Conservation (phyloP, 1,140 invertebrate genomes). For the Aphelenchoides fujianensis region DNA sequence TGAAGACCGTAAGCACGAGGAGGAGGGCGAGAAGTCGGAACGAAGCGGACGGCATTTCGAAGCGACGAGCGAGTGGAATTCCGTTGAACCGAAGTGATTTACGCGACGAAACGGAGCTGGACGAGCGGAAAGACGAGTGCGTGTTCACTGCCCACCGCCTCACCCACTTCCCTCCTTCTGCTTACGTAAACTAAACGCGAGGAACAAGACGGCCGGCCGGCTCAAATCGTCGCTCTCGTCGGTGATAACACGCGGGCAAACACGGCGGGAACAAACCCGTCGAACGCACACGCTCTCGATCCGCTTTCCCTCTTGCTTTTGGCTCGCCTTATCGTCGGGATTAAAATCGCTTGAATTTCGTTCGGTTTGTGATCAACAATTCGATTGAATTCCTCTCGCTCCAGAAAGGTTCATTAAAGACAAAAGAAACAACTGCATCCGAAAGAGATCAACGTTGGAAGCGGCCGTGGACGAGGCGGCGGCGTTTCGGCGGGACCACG, state of each 20-base stretch:
- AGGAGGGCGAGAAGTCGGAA: background rate
- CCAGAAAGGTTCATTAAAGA: background rate
- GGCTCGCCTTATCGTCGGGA: background rate
- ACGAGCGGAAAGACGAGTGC: no score
- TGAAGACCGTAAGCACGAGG: background rate
- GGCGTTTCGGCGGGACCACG: background rate
- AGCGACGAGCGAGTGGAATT: background rate
- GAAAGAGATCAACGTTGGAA: background rate
- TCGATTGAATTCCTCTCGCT: background rate
- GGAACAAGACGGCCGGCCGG: no score
- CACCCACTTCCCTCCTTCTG: background rate
- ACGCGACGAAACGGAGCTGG: background rate
- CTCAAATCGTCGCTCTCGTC: background rate
- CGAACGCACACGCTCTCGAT: background rate
- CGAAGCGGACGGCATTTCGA: background rate
- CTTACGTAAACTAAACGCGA: background rate
- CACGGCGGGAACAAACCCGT: background rate
- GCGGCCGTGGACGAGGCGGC: background rate
- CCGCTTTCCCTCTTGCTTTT: background rate
- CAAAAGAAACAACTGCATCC: background rate
- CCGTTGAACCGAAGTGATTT: background rate
- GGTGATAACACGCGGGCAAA: background rate
- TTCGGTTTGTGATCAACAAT: background rate
- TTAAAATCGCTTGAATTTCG: conserved; percentile 2
- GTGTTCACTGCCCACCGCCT: no score